Evolutionary conservation across 2,797 vertebrate genomes (phyloP).

Genomic region (Manis javanica): DNA sequence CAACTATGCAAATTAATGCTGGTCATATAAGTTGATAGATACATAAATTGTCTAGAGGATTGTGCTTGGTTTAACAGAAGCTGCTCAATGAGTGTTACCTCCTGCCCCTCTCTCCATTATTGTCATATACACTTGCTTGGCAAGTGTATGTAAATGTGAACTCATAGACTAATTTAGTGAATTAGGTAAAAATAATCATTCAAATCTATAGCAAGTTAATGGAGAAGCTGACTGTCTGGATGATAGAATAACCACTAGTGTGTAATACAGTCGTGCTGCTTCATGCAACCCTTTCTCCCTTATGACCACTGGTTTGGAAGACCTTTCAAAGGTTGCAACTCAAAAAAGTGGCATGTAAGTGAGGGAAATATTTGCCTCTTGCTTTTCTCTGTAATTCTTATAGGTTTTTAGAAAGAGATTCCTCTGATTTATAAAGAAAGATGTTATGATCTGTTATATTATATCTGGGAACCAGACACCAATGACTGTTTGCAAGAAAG

Average conservation of each 20-base stretch:
- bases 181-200: slow-evolving; percentile 29
- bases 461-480: background rate
- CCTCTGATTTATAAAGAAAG: background rate
- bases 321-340: background rate
- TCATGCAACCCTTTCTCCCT: background rate
- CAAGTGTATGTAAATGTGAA: background rate
- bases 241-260: background rate
- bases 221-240: background rate
- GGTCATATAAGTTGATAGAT: background rate
- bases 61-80: background rate
- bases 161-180: background rate
- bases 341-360: background rate
- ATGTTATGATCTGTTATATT: background rate
- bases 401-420: background rate
- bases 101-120: background rate
- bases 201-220: background rate
- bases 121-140: background rate
- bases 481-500: background rate
- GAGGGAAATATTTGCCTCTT: background rate
- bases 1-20: background rate
- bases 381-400: background rate
- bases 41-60: background rate
- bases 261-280: background rate
- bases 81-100: background rate
- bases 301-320: background rate